These are phyloP conservation scores for Coleophora deauratella DNA, from an alignment of 2,888 invertebrate species.

Conservation along the genomic window DNA sequence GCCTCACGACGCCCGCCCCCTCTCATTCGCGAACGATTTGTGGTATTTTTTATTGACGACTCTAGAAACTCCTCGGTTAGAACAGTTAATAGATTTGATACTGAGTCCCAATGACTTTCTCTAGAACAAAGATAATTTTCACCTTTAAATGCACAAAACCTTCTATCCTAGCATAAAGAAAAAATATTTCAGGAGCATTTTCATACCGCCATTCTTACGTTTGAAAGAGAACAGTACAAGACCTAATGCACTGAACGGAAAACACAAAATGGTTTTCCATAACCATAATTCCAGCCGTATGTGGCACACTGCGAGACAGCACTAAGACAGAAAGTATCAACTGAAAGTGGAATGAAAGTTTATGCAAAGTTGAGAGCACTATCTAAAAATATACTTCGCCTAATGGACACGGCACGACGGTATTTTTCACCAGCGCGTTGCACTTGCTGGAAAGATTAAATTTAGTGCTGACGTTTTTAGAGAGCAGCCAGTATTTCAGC, in stretches of 20 bases:
- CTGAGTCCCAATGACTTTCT: constrained; percentile 31
- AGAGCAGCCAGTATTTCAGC: constrained; percentile 24
- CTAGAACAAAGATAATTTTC: not conserved
- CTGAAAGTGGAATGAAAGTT: constrained; percentile 33
- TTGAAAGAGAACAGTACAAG: not conserved
- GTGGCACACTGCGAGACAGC: constrained; percentile 9
- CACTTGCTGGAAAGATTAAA: constrained; percentile 52
- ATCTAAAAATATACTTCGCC: constrained; percentile 56
- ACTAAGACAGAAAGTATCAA: constrained; percentile 22
- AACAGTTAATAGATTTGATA: constrained; percentile 28
- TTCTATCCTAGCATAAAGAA: no score
- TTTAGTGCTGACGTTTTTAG: constrained; percentile 57
- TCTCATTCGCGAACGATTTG: constrained; percentile 67
- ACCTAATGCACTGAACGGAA: not conserved
- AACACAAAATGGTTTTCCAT: no score
- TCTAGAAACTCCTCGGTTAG: constrained; percentile 55
- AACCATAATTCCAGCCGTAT: not conserved
- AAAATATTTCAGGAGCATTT: not conserved
- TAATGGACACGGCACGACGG: constrained; percentile 58
- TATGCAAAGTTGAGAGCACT: constrained; percentile 34
- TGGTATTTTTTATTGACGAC: constrained; percentile 74
- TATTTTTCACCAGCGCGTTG: constrained; percentile 49
- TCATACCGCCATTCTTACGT: not conserved
- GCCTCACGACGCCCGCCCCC: constrained; percentile 66
- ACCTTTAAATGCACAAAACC: not conserved